These are phyloP conservation scores for Asobara japonica DNA, from an alignment of 1,140 invertebrate species.

Conservation along the genomic window DNA sequence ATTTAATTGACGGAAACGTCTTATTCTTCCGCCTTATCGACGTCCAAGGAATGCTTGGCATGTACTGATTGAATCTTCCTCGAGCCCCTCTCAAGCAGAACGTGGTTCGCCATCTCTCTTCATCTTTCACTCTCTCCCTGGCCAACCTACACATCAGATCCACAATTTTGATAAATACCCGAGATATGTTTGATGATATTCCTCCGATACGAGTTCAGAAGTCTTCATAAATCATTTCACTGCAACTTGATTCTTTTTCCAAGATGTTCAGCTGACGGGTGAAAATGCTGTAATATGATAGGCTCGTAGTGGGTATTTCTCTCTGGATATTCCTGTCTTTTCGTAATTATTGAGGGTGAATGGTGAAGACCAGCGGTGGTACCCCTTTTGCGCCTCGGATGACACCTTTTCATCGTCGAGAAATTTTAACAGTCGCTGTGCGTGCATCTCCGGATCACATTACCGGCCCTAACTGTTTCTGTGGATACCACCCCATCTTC, in stretches of 20 bases:
- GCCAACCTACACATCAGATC: conserved; percentile 4
- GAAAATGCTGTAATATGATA: conserved; percentile 20
- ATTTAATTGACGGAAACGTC: conserved; percentile 57
- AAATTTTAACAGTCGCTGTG: conserved; percentile 24
- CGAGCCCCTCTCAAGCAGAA: conserved; percentile 11
- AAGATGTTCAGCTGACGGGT: conserved; percentile 19
- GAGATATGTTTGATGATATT: conserved; percentile 61
- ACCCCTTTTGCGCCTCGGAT: conserved; percentile 51
- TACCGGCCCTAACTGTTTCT: conserved; percentile 37
- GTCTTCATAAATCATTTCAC: conserved; percentile 5
- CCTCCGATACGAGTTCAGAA: conserved; percentile 44
- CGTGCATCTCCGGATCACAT: conserved; percentile 45
- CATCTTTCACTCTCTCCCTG: conserved; percentile 13
- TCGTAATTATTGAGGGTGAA: conserved; percentile 48
- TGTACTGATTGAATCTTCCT: conserved; percentile 62
- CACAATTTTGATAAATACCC: conserved; percentile 61
- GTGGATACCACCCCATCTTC: conserved; percentile 14
- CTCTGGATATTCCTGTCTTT: conserved; percentile 23
- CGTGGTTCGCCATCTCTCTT: conserved; percentile 31
- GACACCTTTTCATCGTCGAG: conserved; percentile 44
- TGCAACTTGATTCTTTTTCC: conserved; percentile 17
- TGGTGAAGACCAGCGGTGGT: conserved; percentile 27
- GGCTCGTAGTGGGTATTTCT: conserved; percentile 14
- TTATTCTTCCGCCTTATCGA: conserved; percentile 59
- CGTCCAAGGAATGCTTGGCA: conserved; percentile 59